Evolutionary conservation across 2,888 invertebrate species (phyloP).

Genomic region (Tachina lurida): DNA sequence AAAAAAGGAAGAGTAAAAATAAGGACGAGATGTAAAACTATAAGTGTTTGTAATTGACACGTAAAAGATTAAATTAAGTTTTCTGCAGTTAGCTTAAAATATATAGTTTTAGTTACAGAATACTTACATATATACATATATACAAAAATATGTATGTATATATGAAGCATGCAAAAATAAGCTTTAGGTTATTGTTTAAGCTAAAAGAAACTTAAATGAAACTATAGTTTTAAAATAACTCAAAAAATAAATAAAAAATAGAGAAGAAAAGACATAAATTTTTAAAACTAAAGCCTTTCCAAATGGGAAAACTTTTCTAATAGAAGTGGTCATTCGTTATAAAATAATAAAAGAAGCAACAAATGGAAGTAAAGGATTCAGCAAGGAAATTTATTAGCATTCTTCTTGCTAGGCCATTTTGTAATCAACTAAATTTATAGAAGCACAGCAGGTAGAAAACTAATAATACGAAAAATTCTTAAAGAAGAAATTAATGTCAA

Average conservation of each 20-base stretch:
- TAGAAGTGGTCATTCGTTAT: conserved; percentile 27
- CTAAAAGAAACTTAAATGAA: neutral
- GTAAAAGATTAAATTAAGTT: conserved; percentile 70
- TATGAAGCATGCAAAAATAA: neutral
- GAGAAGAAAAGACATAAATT: conserved; percentile 24
- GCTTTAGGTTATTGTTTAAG: conserved; percentile 11
- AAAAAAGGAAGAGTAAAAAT: conserved; percentile 10
- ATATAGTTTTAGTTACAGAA: conserved; percentile 22
- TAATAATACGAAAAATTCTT: neutral
- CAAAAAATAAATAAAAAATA: conserved; percentile 4
- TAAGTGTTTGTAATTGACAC: conserved; percentile 68
- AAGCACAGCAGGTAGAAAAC: neutral
- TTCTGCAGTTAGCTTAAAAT: conserved; percentile 38
- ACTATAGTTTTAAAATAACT: neutral
- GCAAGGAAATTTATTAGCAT: neutral
- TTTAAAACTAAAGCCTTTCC: neutral
- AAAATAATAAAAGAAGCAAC: neutral
- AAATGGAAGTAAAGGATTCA: neutral
- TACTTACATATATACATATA: neutral
- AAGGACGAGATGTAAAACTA: conserved; percentile 12
- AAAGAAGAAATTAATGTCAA: neutral
- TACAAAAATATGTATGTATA: neutral
- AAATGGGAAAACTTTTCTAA: conserved; percentile 47
- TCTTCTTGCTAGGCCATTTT: neutral
- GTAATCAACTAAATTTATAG: neutral